Evolutionary conservation across 2,113 vertebrate genomes (phyloP), one percentile per base, ranked within the genome.

Genomic region (Lanius ludovicianus): DNA sequence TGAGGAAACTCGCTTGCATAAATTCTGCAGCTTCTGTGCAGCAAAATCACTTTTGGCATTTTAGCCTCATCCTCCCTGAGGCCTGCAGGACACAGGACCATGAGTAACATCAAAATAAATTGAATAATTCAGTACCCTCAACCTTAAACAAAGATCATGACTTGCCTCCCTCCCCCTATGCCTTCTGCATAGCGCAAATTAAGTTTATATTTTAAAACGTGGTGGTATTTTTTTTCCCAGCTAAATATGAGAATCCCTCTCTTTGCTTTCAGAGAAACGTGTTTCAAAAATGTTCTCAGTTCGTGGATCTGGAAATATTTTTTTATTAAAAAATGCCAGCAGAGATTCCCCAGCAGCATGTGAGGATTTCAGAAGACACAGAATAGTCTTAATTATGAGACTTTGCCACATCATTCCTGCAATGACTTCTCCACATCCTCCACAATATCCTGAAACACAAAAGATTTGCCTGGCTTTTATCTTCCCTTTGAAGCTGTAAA

Each of bases 381-480:
- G 55, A 47, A 46, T 16, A 21, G 17, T 67, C 39, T 20, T 8
- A 49, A 13, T 2, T 10, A 7, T 11, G 39, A 81, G 10, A 11
- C 2, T 3, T 28, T 41, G 10, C 15, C 27, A 20, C 30, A 30
- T 35, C 10, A 25, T 59, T 84, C 42, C 69, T 67, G 13, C 9
- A 23, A 13, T 17, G 12, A 67, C n/a, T 84, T 44, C 42, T 28
- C 11, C 0, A 0, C 23, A 46, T 53, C 20, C 19, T 20, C 35
- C 67, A 19, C 15, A 25, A 42, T 9, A 74, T 21, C 50, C 42
- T 37, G 24, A 37, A 79, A 41, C 13, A 52, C 8, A 47, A 35
- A 21, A 44, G 35, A 49, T 92, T 86, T 92, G 2, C 13, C 24
- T 55, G 59, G 20, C 3, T 77, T 90, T 83, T 73, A 11, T 69